phyloP scores from a whole-genome alignment of 2,113 vertebrate species.

The Aegotheles bennettii region DNA sequence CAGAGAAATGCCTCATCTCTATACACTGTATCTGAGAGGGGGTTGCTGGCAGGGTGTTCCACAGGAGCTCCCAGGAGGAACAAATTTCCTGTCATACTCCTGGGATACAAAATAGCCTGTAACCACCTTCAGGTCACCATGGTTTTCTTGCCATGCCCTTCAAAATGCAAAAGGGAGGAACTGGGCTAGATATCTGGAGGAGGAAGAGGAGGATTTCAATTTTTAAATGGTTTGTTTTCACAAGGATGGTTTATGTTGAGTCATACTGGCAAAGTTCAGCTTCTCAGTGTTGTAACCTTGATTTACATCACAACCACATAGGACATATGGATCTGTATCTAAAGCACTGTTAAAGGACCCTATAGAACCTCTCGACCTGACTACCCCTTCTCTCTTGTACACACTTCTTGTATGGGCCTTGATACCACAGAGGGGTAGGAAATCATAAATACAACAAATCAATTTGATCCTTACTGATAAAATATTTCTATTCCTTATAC shows the following conservation, averaged over 20 bases:
- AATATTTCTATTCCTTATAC: not conserved
- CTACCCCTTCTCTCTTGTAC: not conserved
- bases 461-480: not conserved
- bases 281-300: not conserved
- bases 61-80: not conserved
- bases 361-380: not conserved
- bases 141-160: not conserved
- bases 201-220: not conserved
- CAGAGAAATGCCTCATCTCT: not conserved
- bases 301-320: not conserved
- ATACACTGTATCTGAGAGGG: accelerated
- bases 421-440: not conserved
- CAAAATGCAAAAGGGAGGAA: not conserved
- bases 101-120: not conserved
- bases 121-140: not conserved
- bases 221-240: not conserved
- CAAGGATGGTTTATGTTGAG: not conserved
- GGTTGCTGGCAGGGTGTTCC: not conserved
- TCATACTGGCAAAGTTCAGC: not conserved
- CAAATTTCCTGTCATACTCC: not conserved
- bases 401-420: not conserved
- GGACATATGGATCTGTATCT: accelerated
- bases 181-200: not conserved
- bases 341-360: not conserved
- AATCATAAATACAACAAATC: not conserved